Percentiles rank a stretch among this genome's conserved stretches.
These are phyloP conservation scores for Copidosoma aretas DNA, from an alignment of 2,888 invertebrate genomes.

Conservation along the genomic window DNA sequence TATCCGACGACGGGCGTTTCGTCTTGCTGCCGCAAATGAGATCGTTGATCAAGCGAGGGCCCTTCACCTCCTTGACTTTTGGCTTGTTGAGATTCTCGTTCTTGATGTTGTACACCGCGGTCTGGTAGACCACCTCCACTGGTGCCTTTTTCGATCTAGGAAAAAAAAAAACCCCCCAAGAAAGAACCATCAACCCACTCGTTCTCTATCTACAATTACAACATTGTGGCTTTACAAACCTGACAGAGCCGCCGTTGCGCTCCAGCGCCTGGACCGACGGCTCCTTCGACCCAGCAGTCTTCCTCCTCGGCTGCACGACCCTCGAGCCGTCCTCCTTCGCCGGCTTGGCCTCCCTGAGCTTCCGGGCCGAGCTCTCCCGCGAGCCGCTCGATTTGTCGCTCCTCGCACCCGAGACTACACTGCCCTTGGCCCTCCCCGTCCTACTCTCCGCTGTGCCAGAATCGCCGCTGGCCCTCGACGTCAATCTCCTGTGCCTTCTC, in stretches of 20 bases:
- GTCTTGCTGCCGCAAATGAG: slow-evolving; percentile 53
- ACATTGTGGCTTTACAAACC: too few relatives aligned
- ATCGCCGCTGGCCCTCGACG: background rate
- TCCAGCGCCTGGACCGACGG: too few relatives aligned
- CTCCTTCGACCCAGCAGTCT: too few relatives aligned
- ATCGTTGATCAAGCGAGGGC: slow-evolving; percentile 52
- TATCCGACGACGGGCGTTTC: slow-evolving; percentile 43
- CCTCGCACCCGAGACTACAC: background rate
- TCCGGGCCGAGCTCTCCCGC: slow-evolving; percentile 25
- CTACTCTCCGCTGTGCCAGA: background rate
- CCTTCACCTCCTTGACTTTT: slow-evolving; percentile 48
- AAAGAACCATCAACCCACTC: slow-evolving; percentile 14
- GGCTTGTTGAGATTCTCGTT: slow-evolving; percentile 53
- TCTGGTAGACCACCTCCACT: slow-evolving; percentile 55
- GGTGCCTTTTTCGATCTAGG: slow-evolving; percentile 51
- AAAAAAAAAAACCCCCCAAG: too few relatives aligned
- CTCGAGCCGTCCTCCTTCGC: background rate
- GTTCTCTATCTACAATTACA: background rate
- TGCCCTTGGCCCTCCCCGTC: background rate
- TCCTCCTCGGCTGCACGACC: too few relatives aligned
- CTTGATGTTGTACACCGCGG: slow-evolving; percentile 56
- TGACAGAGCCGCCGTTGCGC: too few relatives aligned
- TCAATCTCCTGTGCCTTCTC: slow-evolving; percentile 4
- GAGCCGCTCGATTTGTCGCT: slow-evolving; percentile 8
- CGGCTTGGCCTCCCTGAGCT: slow-evolving; percentile 29